Conservation (phyloP, 2,797 vertebrate species). For the Darevskia nairensis region DNA sequence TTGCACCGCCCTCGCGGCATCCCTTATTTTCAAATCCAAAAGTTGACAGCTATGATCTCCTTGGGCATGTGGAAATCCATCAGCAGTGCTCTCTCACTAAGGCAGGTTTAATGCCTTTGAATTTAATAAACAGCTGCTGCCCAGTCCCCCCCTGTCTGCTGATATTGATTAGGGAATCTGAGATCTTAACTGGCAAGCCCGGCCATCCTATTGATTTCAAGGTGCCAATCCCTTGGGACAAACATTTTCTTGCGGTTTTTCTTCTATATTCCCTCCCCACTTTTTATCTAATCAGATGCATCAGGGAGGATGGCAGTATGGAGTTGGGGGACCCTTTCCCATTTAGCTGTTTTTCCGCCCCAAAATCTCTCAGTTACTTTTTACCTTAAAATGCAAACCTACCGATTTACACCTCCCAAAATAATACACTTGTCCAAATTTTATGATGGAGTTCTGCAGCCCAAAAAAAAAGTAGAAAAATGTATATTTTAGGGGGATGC, state of each 20-base stretch:
- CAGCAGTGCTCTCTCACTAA: neutral
- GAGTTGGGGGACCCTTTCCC: no score
- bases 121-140: neutral
- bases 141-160: neutral
- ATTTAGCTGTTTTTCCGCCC: no score
- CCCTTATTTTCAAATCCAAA: no score
- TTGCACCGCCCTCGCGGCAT: no score
- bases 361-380: no score
- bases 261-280: neutral
- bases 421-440: no score
- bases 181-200: neutral
- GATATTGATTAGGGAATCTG: neutral
- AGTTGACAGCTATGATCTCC: neutral
- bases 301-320: neutral
- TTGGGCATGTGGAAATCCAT: neutral
- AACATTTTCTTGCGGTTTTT: neutral
- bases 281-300: neutral
- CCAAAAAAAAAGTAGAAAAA: no score
- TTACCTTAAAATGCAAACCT: no score
- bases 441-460: no score
- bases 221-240: neutral
- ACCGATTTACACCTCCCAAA: no score
- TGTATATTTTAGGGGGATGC: no score
- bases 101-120: neutral
- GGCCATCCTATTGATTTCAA: neutral